Evolutionary conservation across 2,888 invertebrate species (phyloP), one percentile per base, ranked within the genome.

Genomic region (Xylocampa areola): DNA sequence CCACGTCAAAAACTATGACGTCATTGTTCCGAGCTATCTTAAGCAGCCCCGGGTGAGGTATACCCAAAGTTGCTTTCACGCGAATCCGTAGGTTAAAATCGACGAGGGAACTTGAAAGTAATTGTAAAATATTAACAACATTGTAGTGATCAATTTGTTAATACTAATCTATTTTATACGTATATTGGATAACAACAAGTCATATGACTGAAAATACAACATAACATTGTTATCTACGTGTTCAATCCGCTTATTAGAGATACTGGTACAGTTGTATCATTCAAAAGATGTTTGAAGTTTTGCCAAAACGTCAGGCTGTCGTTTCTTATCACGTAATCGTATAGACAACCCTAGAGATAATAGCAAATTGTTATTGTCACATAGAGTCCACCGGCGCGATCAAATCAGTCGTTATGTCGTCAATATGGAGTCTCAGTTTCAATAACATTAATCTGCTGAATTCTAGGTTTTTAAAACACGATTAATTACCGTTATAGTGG

Each of bases 371-470:
- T 58, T 27, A 36, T 23, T 1, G 4, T 11, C 35, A 14, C 47
- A 43, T 43, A 32, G 39, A 52, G 6, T 11, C 39, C 2, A 14
- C 43, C 11, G 27, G 25, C 27, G 30, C 39, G 32, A 67, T 50
- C 45, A 45, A 59, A 59, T 45, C 44, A 33, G 27, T 35, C 44
- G 44, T 66, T 41, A 50, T 58, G 35, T 32, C 67, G 45, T 41
- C 25, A 17, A 39, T 39, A 44, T 11, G 8, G 27, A 14, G 13
- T 17, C 17, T 23, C 2, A 2, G 27, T 33, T 19, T 7, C 2
- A 1, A n/a, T 39, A 11, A 39, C 32, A 14, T 32, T 32, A 1
- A 6, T 1, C 10, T 3, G 6, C 40, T 35, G 13, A 40, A 13
- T 40, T 11, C 4, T 6, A 21, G n/a, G n/a, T n/a, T n/a, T 21